Conservation (phyloP, 1,140 invertebrate genomes). For the Drosophila bocqueti region DNA sequence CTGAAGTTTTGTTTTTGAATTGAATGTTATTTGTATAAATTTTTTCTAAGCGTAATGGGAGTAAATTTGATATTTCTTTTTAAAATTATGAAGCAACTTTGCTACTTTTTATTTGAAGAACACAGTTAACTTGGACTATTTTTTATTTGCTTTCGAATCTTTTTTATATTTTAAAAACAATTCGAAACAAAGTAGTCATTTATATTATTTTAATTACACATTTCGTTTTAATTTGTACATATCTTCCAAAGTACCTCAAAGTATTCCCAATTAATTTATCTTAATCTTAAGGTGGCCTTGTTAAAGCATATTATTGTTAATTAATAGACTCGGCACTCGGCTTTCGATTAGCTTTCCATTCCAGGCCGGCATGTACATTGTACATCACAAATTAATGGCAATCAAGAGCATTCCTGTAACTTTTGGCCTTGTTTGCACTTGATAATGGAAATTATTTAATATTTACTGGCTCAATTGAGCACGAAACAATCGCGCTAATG, state of each 20-base stretch:
- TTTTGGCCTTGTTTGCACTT: constrained; percentile 73
- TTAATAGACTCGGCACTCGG: background rate
- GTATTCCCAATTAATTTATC: background rate
- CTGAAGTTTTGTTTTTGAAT: background rate
- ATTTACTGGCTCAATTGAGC: constrained; percentile 70
- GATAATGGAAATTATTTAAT: constrained; percentile 79
- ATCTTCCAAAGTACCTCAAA: too few species aligned
- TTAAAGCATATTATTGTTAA: background rate
- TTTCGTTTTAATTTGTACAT: background rate
- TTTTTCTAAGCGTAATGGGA: too few species aligned
- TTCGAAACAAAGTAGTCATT: background rate
- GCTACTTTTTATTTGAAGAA: background rate
- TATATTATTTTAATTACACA: too few species aligned
- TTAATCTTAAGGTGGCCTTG: background rate
- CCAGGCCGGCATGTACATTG: constrained; percentile 25
- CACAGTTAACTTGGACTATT: too few species aligned
- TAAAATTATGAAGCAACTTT: background rate
- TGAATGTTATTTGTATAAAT: background rate
- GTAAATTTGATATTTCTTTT: background rate
- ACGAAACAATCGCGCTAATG: constrained; percentile 65
- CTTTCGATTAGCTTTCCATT: background rate
- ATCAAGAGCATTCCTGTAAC: constrained; percentile 62
- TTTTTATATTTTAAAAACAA: too few species aligned
- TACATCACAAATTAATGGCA: constrained; percentile 70
- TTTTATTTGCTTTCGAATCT: background rate